Conservation (phyloP, 2,888 invertebrate species). For the Drosophila conformis region DNA sequence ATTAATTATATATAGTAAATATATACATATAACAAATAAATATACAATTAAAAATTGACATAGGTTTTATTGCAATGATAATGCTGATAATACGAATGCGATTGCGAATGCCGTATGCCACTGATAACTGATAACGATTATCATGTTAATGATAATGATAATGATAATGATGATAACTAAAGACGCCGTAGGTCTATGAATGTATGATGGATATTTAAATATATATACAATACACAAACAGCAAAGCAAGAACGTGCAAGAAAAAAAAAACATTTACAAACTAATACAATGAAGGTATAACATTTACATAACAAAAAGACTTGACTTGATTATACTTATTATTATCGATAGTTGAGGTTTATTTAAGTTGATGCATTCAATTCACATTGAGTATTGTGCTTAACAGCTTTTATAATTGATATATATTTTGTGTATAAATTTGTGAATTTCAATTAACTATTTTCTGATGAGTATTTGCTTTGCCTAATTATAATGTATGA, state of each 20-base stretch:
- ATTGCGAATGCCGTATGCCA: conserved; percentile 43
- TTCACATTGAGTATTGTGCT: conserved; percentile 30
- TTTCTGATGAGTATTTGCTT: conserved; percentile 2
- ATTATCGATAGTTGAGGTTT: conserved; percentile 55
- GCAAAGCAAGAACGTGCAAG: conserved; percentile 30
- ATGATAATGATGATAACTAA: conserved; percentile 48
- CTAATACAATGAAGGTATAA: conserved; percentile 67
- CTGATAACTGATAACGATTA: conserved; percentile 54
- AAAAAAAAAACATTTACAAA: conserved; percentile 66
- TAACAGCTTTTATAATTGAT: conserved; percentile 18
- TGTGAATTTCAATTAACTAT: conserved; percentile 9
- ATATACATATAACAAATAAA: conserved; percentile 74
- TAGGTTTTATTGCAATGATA: conserved; percentile 76
- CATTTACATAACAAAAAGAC: conserved; percentile 78
- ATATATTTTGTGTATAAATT: conserved; percentile 37
- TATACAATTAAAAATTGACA: conserved; percentile 70
- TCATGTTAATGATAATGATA: conserved; percentile 44
- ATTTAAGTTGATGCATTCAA: conserved; percentile 35
- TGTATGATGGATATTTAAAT: conserved; percentile 47
- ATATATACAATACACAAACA: conserved; percentile 50
- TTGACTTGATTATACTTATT: conserved; percentile 73
- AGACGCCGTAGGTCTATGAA: conserved; percentile 43
- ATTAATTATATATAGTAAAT: conserved; percentile 65
- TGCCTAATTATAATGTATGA: conserved; percentile 13
- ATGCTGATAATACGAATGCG: conserved; percentile 57